phyloP scores from a whole-genome alignment of 2,888 invertebrate genomes.

The Oscheius sp. region DNA sequence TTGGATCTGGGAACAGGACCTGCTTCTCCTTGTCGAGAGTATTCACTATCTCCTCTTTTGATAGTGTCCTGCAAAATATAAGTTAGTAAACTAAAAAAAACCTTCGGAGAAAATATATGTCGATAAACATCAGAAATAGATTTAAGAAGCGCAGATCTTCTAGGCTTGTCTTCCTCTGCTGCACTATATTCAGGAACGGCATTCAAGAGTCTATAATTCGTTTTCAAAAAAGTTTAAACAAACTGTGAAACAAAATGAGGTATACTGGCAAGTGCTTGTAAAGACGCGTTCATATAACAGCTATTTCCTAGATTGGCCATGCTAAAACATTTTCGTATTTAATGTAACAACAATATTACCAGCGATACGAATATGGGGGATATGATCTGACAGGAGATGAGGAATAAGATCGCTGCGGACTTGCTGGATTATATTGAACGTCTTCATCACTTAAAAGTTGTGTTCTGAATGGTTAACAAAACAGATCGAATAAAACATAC shows the following conservation, averaged over 20 bases:
- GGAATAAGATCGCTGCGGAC: no score
- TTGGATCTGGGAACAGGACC: not conserved
- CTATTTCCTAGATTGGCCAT: constrained; percentile 35
- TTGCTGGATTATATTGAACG: no score
- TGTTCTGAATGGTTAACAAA: no score
- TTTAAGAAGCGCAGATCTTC: not conserved
- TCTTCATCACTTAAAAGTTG: no score
- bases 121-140: not conserved
- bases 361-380: no score
- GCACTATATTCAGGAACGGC: not conserved
- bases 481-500: no score
- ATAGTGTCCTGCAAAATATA: not conserved
- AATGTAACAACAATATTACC: not conserved
- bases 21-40: not conserved
- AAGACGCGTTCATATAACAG: constrained; percentile 35
- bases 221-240: not conserved
- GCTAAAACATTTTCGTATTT: constrained; percentile 14
- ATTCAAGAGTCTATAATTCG: not conserved
- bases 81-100: not conserved
- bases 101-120: not conserved
- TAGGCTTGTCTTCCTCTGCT: not conserved
- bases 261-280: constrained; percentile 23
- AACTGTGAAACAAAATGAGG: constrained; percentile 6
- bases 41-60: not conserved
- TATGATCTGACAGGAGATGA: no score